These are phyloP conservation scores for Tenrec ecaudatus DNA, from an alignment of 2,113 vertebrate species.

Conservation along the genomic window DNA sequence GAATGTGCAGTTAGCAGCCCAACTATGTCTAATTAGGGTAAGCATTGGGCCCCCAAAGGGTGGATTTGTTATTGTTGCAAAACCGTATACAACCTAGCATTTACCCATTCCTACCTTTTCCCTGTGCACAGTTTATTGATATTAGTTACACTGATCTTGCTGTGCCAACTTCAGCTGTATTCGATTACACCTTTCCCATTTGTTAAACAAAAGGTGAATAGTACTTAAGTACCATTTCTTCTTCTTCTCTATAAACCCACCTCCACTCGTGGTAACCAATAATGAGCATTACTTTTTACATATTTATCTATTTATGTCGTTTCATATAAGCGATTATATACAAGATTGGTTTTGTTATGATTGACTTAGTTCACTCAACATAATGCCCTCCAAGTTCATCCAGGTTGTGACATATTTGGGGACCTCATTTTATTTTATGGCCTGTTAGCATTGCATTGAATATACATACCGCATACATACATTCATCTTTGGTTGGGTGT, in stretches of 20 bases:
- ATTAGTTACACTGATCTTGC: neutral
- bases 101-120: neutral
- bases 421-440: neutral
- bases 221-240: neutral
- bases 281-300: neutral
- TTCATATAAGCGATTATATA: neutral
- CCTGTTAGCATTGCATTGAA: neutral
- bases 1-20: too few relatives aligned
- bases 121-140: neutral
- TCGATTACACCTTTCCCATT: neutral
- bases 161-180: neutral
- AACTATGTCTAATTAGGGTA: neutral
- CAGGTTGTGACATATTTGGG: neutral
- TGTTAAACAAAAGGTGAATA: neutral
- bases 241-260: neutral
- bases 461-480: neutral
- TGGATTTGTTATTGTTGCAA: neutral
- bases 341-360: neutral
- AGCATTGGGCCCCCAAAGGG: neutral
- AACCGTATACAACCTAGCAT: neutral
- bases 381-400: neutral
- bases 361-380: neutral
- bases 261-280: neutral
- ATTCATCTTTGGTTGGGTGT: neutral
- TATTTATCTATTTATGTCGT: neutral